Percentiles rank a stretch among this genome's conserved stretches.
phyloP scores from a whole-genome alignment of 2,888 invertebrate genomes.

The Ypsolopha sequella region DNA sequence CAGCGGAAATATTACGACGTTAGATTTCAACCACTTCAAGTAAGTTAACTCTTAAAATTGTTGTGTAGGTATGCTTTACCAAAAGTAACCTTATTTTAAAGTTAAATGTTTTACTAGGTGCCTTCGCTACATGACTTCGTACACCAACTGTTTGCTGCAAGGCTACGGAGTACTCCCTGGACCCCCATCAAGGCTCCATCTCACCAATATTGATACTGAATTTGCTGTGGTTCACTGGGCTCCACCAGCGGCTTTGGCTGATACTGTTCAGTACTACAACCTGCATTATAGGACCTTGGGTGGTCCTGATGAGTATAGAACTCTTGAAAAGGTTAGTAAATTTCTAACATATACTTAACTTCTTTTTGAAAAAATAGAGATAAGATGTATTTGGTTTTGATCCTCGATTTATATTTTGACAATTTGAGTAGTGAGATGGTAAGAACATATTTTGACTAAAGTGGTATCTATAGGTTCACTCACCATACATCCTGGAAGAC shows the following conservation, averaged over 20 bases:
- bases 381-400: background rate
- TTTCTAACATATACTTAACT: background rate
- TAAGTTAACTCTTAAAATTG: constrained; percentile 44
- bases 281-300: constrained; percentile 71
- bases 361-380: background rate
- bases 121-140: constrained; percentile 84
- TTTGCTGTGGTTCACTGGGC: constrained; percentile 87
- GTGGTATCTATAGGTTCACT: constrained; percentile 51
- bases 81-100: background rate
- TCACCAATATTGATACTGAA: constrained; percentile 80
- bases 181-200: constrained; percentile 76
- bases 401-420: no score
- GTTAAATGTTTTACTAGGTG: constrained; percentile 50
- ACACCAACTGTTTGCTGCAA: constrained; percentile 85
- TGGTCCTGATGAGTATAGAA: constrained; percentile 66
- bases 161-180: constrained; percentile 87
- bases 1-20: constrained; percentile 81
- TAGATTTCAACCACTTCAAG: constrained; percentile 88
- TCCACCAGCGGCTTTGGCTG: constrained; percentile 76
- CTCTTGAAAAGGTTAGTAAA: constrained; percentile 58
- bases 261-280: constrained; percentile 78
- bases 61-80: background rate
- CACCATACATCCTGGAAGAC: constrained; percentile 82
- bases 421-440: no score
- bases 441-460: background rate